Percentiles rank a stretch among this genome's conserved stretches.
These are phyloP conservation scores for Mormyrops attenuatus DNA, from an alignment of 2,797 vertebrate species.

Conservation along the genomic window DNA sequence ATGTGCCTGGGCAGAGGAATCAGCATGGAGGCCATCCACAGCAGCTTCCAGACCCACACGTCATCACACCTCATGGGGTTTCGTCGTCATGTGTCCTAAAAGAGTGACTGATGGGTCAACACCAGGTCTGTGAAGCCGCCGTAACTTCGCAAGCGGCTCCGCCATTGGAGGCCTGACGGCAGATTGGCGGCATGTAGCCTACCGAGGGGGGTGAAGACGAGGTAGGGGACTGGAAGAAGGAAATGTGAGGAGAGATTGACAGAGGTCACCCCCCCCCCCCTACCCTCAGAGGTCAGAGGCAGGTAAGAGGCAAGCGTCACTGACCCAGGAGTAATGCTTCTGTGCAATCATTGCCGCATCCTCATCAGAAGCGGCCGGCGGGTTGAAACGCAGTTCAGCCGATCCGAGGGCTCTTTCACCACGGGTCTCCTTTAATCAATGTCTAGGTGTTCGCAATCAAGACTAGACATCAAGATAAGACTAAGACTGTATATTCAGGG, in stretches of 20 bases:
- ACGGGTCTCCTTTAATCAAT: constrained; percentile 3
- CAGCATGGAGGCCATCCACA: not conserved
- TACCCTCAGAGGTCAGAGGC: constrained; percentile 46
- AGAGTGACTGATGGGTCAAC: constrained; percentile 41
- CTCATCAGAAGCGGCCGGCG: not conserved
- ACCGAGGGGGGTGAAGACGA: constrained; percentile 21
- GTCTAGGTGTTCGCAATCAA: constrained; percentile 1
- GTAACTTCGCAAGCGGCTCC: not conserved
- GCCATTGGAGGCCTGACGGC: constrained; percentile 24
- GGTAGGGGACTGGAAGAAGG: constrained; percentile 23
- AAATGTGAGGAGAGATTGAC: constrained; percentile 48
- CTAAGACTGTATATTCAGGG: not conserved
- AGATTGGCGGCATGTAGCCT: constrained; percentile 36
- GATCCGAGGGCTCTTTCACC: not conserved
- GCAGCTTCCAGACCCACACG: not conserved
- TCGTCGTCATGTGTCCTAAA: constrained; percentile 37
- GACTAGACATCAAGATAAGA: constrained; percentile 13
- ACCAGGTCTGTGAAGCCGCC: not conserved
- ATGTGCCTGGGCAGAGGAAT: not conserved
- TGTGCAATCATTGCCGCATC: not conserved
- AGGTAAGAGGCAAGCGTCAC: constrained; percentile 46
- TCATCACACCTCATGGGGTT: constrained; percentile 41
- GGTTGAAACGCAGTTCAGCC: not conserved
- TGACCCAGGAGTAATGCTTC: constrained; percentile 40
- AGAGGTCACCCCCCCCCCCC: constrained; percentile 29